Evolutionary conservation across 2,113 vertebrate genomes (phyloP).

Genomic region (Podilymbus podiceps): DNA sequence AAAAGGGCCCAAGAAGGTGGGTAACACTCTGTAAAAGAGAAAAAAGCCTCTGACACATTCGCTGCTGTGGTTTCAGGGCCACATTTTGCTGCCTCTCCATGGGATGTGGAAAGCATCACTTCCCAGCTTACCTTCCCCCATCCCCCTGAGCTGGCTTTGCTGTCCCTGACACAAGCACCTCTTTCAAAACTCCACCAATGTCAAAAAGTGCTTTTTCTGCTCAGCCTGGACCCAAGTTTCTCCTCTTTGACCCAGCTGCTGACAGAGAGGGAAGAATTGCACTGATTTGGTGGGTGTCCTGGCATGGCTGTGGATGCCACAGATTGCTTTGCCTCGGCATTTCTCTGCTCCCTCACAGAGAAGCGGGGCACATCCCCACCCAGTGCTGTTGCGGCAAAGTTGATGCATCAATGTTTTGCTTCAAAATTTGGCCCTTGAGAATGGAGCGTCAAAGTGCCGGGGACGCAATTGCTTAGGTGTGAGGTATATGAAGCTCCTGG

Average conservation of each 20-base stretch:
- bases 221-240: not conserved
- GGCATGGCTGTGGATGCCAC: not conserved
- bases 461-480: not conserved
- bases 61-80: not conserved
- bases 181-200: not conserved
- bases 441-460: fast-evolving
- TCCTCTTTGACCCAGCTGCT: not conserved
- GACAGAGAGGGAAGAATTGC: not conserved
- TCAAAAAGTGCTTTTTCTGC: not conserved
- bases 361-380: not conserved
- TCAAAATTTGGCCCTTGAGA: not conserved
- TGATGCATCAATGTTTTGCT: not conserved
- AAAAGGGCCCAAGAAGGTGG: not conserved
- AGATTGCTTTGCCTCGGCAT: fast-evolving
- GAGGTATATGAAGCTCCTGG: not conserved
- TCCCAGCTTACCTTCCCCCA: not conserved
- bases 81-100: not conserved
- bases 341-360: not conserved
- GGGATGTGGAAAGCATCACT: not conserved
- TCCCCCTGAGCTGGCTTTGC: not conserved
- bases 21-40: not conserved
- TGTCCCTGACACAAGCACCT: not conserved
- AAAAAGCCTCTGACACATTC: not conserved
- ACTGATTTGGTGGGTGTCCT: not conserved
- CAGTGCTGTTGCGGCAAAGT: not conserved